A percentile compares a stretch with the other conserved stretches of the same genome.
Conservation (phyloP, 2,888 invertebrate genomes). For the Trissoscelio sp. region DNA sequence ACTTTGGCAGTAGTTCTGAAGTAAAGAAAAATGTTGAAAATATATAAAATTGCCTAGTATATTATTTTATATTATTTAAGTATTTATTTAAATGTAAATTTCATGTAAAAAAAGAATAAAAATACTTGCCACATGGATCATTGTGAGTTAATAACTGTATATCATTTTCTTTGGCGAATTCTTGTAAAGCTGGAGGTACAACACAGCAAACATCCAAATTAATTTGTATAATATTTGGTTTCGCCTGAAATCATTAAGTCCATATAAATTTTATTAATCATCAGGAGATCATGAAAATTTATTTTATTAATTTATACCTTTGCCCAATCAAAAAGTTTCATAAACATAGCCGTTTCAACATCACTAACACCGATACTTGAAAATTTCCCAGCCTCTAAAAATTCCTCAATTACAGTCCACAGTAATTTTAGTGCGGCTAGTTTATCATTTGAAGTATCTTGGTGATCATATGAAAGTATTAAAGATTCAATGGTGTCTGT, state of each 20-base stretch:
- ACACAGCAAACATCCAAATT: constrained; percentile 97
- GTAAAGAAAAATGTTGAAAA: too few species aligned
- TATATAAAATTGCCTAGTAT: too few species aligned
- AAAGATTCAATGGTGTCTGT: constrained; percentile 92
- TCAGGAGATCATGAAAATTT: too few species aligned
- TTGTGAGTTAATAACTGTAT: constrained; percentile 97
- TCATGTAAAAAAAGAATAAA: too few species aligned
- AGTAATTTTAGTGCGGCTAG: constrained; percentile 86
- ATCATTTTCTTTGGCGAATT: constrained; percentile 95
- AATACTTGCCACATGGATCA: constrained; percentile 91
- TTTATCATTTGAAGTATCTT: constrained; percentile 74
- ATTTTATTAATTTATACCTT: too few species aligned
- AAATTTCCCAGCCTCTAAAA: constrained; percentile 87
- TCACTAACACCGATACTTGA: constrained; percentile 92
- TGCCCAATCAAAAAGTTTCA: constrained; percentile 86
- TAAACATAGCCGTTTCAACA: constrained; percentile 92
- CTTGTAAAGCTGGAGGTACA: constrained; percentile 94
- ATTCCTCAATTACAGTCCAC: constrained; percentile 91
- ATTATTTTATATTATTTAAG: too few species aligned
- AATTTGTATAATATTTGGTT: constrained; percentile 96
- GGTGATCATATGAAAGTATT: constrained; percentile 90
- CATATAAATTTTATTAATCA: too few species aligned
- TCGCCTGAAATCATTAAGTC: constrained; percentile 84
- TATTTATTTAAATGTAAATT: too few species aligned
- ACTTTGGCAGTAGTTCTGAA: too few species aligned